Evolutionary conservation across 2,888 invertebrate genomes (phyloP).

Genomic region (Muschampia plurimacula): DNA sequence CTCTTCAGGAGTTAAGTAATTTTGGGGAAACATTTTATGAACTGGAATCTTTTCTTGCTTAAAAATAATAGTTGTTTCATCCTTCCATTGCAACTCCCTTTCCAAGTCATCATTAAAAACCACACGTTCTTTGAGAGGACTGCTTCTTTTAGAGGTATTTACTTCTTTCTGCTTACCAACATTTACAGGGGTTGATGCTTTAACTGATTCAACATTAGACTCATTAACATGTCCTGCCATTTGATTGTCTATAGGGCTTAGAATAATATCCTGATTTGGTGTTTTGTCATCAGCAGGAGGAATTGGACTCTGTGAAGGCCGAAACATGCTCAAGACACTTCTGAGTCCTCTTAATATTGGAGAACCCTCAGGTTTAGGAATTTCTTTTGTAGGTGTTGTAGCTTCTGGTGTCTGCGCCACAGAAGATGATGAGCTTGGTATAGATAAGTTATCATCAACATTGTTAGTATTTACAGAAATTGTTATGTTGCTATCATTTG

Average conservation of each 20-base stretch:
- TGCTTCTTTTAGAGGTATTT: slow-evolving; percentile 61
- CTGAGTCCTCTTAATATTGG: slow-evolving; percentile 78
- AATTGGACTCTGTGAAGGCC: slow-evolving; percentile 76
- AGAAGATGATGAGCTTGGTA: slow-evolving; percentile 71
- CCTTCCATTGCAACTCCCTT: slow-evolving; percentile 75
- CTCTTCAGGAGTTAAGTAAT: slow-evolving; percentile 31
- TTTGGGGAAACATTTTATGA: slow-evolving; percentile 67
- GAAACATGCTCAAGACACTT: slow-evolving; percentile 76
- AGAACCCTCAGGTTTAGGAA: slow-evolving; percentile 65
- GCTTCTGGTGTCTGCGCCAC: slow-evolving; percentile 69
- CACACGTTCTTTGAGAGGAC: slow-evolving; percentile 73
- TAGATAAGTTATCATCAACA: slow-evolving; percentile 66
- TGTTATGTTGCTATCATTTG: slow-evolving; percentile 55
- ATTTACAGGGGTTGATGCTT: slow-evolving; percentile 70
- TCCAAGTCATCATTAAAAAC: slow-evolving; percentile 76
- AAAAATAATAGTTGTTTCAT: slow-evolving; percentile 73
- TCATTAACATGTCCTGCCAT: slow-evolving; percentile 40
- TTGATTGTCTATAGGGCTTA: slow-evolving; percentile 42
- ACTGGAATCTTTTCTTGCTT: slow-evolving; percentile 74
- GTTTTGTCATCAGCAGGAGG: slow-evolving; percentile 54
- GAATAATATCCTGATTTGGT: slow-evolving; percentile 28
- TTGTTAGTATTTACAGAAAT: slow-evolving; percentile 60
- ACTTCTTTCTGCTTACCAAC: slow-evolving; percentile 57
- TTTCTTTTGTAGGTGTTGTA: slow-evolving; percentile 74
- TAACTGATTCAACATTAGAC: slow-evolving; percentile 43